These are phyloP conservation scores for Connochaetes taurinus DNA, from an alignment of 2,113 vertebrate species.

Conservation along the genomic window DNA sequence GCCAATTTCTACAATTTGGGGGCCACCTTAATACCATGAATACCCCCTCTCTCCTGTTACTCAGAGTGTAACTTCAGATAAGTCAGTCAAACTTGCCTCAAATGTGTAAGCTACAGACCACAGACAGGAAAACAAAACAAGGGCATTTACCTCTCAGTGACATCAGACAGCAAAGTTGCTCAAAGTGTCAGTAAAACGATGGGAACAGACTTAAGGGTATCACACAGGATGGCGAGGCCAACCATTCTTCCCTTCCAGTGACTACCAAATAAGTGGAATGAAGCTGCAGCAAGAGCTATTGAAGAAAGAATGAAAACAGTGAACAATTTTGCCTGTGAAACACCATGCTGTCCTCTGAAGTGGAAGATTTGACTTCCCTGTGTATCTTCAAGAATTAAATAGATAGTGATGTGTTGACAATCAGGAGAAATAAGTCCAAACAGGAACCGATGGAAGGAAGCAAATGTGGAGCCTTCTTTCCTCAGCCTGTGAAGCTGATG, in stretches of 20 bases:
- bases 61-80: background rate
- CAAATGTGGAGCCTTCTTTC: background rate
- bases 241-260: slow-evolving; percentile 5
- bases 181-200: background rate
- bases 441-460: background rate
- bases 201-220: background rate
- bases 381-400: background rate
- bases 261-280: background rate
- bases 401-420: background rate
- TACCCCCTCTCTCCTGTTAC: background rate
- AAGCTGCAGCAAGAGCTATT: background rate
- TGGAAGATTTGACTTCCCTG: background rate
- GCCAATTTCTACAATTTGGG: background rate
- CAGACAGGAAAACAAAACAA: background rate
- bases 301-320: background rate
- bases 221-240: background rate
- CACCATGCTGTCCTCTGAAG: background rate
- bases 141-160: background rate
- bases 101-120: background rate
- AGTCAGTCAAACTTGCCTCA: background rate
- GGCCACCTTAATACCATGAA: background rate
- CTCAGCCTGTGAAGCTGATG: background rate
- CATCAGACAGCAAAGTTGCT: background rate
- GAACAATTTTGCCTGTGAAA: background rate
- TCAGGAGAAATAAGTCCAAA: background rate